These are phyloP conservation scores for Holothuria scabra DNA, from an alignment of 53 echinoderm and acorn worm species.

Conservation along the genomic window DNA sequence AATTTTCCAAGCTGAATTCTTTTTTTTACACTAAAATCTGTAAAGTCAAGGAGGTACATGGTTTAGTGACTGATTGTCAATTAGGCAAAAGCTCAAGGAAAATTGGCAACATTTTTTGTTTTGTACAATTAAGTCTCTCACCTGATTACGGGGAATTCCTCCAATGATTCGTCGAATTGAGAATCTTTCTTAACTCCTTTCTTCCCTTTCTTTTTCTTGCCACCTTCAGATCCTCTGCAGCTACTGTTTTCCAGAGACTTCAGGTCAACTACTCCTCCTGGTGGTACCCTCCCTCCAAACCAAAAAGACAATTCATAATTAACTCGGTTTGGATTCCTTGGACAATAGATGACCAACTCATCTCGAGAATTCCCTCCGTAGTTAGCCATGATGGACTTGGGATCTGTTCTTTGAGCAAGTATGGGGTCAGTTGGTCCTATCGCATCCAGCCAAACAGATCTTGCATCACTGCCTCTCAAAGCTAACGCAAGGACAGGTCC, in stretches of 20 bases:
- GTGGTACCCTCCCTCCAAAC: conserved; percentile 91
- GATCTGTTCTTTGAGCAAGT: conserved; percentile 91
- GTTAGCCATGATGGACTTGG: conserved; percentile 82
- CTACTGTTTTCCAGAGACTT: conserved; percentile 31
- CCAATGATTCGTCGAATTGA: not conserved
- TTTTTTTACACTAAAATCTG: too few species aligned
- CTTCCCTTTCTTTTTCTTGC: conserved; percentile 68
- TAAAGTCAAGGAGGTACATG: too few species aligned
- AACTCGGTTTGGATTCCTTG: conserved; percentile 80
- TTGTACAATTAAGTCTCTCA: not conserved
- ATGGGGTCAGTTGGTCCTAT: conserved; percentile 90
- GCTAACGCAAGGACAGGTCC: conserved; percentile 75
- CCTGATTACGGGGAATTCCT: conserved; percentile 52
- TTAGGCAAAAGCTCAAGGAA: conserved; percentile 28
- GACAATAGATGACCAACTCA: conserved; percentile 82
- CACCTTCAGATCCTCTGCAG: conserved; percentile 53
- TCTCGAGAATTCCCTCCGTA: conserved; percentile 85
- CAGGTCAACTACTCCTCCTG: conserved; percentile 66
- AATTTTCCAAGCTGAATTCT: too few species aligned
- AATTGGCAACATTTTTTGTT: conserved; percentile 28
- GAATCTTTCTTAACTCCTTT: conserved; percentile 58
- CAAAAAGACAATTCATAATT: conserved; percentile 89
- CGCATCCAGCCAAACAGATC: conserved; percentile 80
- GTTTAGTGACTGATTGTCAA: not conserved
- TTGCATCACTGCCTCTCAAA: conserved; percentile 75